Evolutionary conservation across 2,888 invertebrate species (phyloP), one percentile per base, ranked within the genome.

Genomic region (Leptinotarsa rubiginosa): DNA sequence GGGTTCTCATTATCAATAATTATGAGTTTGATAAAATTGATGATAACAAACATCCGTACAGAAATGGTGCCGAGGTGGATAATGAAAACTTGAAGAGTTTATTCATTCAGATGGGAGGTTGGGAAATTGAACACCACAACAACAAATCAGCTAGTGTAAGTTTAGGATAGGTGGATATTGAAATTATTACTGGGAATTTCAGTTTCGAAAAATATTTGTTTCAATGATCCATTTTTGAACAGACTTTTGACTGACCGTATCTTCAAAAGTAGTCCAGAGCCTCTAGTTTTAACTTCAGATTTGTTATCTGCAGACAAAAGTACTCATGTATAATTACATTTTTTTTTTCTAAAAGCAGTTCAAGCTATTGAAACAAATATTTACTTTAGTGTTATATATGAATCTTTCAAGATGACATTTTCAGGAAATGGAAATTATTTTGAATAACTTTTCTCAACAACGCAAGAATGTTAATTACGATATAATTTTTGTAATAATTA

Each of bases 401-500:
- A 41, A 3, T 41, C 13, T 4, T 12, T 20, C 4, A 22, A 22
- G 13, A 56, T 22, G 22, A 13, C 13, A 5, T 56, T 20, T 79
- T 25, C 72, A 87, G 80, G 83, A 89, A 77, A 90, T 91, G 85
- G 83, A 85, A 22, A 59, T 88, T 13, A 87, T 88, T 0, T 83
- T 91, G 10, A 77, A 84, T 0, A 85, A 88, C 4, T 88, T 93
- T 79, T 84, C 89, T 59, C 83, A 80, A 69, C 80, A 82, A 68
- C 72, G 83, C 1, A 87, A 88, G 76, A 86, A 91, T 75, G 85
- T 83, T 73, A 81, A 86, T 12, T 89, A 89, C 20, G 92, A 93
- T 86, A 90, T 92, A 81, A 91, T 92, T 85, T 91, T 93, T 82
- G 87, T 93, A 78, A 91, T 91, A 81, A 89, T 93, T 70, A 92